Percentiles rank a stretch among this genome's conserved stretches.
Conservation (phyloP, 2,113 vertebrate species). For the Microtus richardsoni region DNA sequence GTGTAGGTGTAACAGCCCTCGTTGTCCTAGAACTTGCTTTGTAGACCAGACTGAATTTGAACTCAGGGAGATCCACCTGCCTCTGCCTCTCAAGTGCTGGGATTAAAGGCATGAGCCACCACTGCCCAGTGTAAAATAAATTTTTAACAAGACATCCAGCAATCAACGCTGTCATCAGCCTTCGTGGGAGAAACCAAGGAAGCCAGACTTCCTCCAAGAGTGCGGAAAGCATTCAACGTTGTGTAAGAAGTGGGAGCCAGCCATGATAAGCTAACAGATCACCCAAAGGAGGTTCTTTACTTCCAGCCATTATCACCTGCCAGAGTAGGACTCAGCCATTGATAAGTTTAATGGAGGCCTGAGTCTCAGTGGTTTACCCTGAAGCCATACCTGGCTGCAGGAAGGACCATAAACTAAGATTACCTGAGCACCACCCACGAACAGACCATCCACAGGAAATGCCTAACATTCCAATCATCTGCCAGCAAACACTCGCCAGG, state of each 20-base stretch:
- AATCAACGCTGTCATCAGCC: neutral
- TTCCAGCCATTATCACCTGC: too few species aligned
- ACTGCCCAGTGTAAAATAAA: neutral
- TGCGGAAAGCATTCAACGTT: neutral
- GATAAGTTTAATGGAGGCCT: too few species aligned
- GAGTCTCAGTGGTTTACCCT: too few species aligned
- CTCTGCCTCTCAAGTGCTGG: neutral
- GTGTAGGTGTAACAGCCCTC: neutral
- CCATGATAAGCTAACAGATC: too few species aligned
- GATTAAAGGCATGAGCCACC: neutral
- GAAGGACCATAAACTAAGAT: too few species aligned
- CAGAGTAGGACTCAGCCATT: too few species aligned
- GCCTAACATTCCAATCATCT: too few species aligned
- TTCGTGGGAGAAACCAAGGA: neutral
- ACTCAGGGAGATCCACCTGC: neutral
- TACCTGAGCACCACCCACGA: too few species aligned
- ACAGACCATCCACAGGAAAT: too few species aligned
- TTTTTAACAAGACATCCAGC: neutral
- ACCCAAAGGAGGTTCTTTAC: too few species aligned
- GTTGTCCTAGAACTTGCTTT: neutral
- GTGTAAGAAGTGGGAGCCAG: neutral
- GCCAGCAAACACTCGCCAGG: too few species aligned
- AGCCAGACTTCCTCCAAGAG: neutral
- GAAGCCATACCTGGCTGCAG: too few species aligned
- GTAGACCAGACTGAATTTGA: neutral